Evolutionary conservation across 2,797 vertebrate species (phyloP).

Genomic region (Sylvilagus floridanus): DNA sequence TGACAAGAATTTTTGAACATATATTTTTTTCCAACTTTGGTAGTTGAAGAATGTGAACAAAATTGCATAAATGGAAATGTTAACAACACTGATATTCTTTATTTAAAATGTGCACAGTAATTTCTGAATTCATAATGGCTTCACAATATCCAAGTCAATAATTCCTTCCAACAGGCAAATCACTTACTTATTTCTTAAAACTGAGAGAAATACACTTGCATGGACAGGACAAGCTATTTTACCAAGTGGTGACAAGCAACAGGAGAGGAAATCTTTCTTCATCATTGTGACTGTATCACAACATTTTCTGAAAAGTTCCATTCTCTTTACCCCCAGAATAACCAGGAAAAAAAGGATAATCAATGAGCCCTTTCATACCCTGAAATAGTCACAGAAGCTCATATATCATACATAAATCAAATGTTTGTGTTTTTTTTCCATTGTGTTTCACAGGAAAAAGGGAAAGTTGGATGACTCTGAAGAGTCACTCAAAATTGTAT

Average conservation of each 20-base stretch:
- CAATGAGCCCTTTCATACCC: constrained; percentile 38
- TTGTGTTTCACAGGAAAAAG: constrained; percentile 58
- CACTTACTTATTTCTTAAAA: constrained; percentile 60
- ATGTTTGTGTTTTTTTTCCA: constrained; percentile 52
- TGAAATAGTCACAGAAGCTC: constrained; percentile 76
- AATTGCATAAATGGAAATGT: constrained; percentile 38
- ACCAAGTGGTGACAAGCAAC: constrained; percentile 62
- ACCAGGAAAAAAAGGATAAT: constrained; percentile 50
- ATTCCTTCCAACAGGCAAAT: constrained; percentile 40
- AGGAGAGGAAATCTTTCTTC: constrained; percentile 28
- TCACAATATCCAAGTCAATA: constrained; percentile 42
- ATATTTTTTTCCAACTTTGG: constrained; percentile 67
- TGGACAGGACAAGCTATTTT: not conserved
- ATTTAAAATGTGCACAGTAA: constrained; percentile 64
- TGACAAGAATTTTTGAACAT: constrained; percentile 62
- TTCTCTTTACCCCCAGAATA: constrained; percentile 47
- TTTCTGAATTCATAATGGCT: constrained; percentile 47
- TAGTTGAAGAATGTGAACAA: constrained; percentile 33
- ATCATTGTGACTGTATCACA: constrained; percentile 61
- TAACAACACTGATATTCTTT: constrained; percentile 62
- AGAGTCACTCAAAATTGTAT: constrained; percentile 73
- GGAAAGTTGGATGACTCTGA: constrained; percentile 76
- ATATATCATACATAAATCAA: constrained; percentile 73
- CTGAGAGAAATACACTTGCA: constrained; percentile 40
- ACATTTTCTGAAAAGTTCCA: constrained; percentile 58